phyloP scores from a whole-genome alignment of 1,140 invertebrate species.

The Zaprionus capensis region DNA sequence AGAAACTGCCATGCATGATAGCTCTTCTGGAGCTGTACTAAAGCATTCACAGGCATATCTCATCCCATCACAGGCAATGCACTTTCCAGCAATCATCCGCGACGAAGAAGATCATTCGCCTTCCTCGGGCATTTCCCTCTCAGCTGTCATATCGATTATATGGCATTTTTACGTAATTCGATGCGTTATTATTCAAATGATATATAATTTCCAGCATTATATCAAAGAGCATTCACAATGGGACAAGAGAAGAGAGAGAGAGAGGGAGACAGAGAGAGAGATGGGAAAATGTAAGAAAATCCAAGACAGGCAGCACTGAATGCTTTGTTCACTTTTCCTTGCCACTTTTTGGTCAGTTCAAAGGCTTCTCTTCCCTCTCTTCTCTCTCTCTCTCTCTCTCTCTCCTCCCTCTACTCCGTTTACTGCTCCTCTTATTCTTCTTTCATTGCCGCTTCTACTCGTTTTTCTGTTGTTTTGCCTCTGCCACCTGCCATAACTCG shows the following conservation, averaged over 20 bases:
- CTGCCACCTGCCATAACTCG: conserved; percentile 59
- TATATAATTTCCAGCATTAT: conserved; percentile 75
- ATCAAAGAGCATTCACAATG: conserved; percentile 32
- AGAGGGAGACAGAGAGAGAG: background rate
- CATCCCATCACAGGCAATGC: background rate
- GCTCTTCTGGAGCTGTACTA: background rate
- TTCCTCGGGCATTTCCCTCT: conserved; percentile 24
- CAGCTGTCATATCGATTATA: conserved; percentile 45
- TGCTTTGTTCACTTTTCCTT: conserved; percentile 61
- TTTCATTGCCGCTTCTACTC: background rate
- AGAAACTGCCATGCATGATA: too few species aligned
- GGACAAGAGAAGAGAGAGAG: background rate
- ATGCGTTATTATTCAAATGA: conserved; percentile 79
- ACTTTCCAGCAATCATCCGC: background rate
- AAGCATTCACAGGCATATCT: background rate
- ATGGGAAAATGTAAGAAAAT: conserved; percentile 3
- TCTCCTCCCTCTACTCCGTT: background rate
- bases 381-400: background rate
- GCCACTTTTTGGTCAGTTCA: conserved; percentile 28
- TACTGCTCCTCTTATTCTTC: background rate
- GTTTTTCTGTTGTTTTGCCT: conserved; percentile 5
- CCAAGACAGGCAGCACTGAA: conserved; percentile 21
- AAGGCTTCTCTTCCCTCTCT: background rate
- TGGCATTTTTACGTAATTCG: conserved; percentile 67
- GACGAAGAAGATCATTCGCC: background rate